These are phyloP conservation scores for Epizoanthus stellaris DNA, from an alignment of 92 coral and sea anemone genomes.

Conservation along the genomic window DNA sequence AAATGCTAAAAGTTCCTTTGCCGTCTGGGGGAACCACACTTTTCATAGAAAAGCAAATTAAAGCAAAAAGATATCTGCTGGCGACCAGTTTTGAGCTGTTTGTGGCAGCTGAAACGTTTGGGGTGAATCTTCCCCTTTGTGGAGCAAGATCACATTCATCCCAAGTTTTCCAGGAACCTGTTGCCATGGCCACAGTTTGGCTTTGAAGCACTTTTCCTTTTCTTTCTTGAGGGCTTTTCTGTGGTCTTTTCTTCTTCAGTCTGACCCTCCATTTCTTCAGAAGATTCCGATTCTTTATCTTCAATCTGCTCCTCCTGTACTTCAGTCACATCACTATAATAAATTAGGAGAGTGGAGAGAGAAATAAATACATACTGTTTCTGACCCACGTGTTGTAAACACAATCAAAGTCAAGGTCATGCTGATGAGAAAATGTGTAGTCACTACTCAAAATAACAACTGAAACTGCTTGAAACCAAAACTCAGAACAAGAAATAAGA, in stretches of 20 bases:
- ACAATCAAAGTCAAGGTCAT: no score
- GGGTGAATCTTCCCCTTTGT: constrained; percentile 33
- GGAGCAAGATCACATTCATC: constrained; percentile 39
- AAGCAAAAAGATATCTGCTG: constrained; percentile 47
- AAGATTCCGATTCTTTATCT: no score
- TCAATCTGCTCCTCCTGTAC: no score
- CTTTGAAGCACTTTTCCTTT: neutral
- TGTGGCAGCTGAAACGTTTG: constrained; percentile 47
- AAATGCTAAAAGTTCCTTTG: constrained; percentile 49
- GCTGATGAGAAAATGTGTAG: no score
- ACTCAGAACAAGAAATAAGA: no score
- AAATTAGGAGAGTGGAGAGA: neutral
- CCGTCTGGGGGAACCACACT: constrained; percentile 47
- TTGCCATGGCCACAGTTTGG: neutral
- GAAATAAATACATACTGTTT: no score
- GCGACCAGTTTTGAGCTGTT: constrained; percentile 45
- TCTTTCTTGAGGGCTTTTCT: neutral
- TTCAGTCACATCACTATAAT: no score
- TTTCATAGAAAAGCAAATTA: constrained; percentile 37
- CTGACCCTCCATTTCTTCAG: neutral
- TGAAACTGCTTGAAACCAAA: no score
- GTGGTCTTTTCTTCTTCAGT: neutral
- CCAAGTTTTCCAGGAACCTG: neutral
- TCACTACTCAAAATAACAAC: no score
- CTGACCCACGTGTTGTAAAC: no score